Evolutionary conservation across 2,797 vertebrate species (phyloP).

Genomic region (Coccyzus lansbergi): DNA sequence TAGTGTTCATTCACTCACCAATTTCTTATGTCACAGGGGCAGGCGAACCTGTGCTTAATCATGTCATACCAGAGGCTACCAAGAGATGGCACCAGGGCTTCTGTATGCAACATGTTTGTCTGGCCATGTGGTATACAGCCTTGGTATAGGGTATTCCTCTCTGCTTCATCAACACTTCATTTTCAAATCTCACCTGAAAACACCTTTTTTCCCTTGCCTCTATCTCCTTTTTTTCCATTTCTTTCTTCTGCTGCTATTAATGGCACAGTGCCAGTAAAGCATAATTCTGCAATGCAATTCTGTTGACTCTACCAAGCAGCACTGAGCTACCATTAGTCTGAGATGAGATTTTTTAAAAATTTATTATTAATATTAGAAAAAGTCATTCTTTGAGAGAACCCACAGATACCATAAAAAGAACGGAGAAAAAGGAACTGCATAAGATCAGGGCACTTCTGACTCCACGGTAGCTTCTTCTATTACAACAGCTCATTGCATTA

Average conservation of each 20-base stretch:
- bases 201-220: background rate
- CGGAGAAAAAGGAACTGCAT: background rate
- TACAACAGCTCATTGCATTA: constrained; percentile 23
- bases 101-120: background rate
- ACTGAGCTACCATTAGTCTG: constrained; percentile 24
- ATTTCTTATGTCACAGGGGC: background rate
- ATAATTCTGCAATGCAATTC: constrained; percentile 33
- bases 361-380: constrained; percentile 54
- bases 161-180: constrained; percentile 33
- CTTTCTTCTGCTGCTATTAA: constrained; percentile 35
- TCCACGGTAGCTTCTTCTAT: constrained; percentile 36
- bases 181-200: constrained; percentile 55
- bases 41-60: background rate
- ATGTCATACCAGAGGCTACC: constrained; percentile 44
- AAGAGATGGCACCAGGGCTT: constrained; percentile 56
- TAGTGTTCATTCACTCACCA: background rate
- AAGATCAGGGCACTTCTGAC: constrained; percentile 29
- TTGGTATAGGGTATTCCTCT: background rate
- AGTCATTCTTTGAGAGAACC: constrained; percentile 63
- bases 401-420: constrained; percentile 10
- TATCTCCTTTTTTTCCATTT: constrained; percentile 53
- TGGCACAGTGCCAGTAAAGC: background rate
- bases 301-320: constrained; percentile 62
- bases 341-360: constrained; percentile 64
- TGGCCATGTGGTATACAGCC: background rate